phyloP scores from a whole-genome alignment of 1,140 invertebrate genomes.

The Anadara kagoshimensis region DNA sequence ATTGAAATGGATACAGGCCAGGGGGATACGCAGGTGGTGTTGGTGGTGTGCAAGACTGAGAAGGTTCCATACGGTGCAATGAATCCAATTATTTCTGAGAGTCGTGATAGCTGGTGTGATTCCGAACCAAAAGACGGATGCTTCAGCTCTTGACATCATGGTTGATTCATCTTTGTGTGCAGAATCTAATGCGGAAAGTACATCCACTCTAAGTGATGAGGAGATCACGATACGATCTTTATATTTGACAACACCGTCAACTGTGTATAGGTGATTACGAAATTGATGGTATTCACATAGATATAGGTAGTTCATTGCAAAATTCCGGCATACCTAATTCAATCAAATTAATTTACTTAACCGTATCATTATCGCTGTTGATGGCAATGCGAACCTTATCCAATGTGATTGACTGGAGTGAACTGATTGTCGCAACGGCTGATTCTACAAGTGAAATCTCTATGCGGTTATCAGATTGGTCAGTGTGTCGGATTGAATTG shows the following conservation, averaged over 20 bases:
- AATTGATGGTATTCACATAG: constrained; percentile 33
- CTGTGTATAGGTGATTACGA: constrained; percentile 30
- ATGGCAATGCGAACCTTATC: constrained; percentile 28
- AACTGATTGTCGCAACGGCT: neutral
- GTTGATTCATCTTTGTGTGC: constrained; percentile 33
- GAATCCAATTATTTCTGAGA: neutral
- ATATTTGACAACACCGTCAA: constrained; percentile 43
- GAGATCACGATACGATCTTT: constrained; percentile 33
- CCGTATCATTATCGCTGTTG: constrained; percentile 35
- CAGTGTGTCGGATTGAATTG: neutral
- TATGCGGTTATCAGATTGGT: neutral
- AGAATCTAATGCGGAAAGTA: neutral
- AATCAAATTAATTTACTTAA: constrained; percentile 17
- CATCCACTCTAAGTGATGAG: neutral
- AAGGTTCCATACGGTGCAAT: constrained; percentile 35
- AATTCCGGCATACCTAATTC: constrained; percentile 33
- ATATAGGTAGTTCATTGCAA: constrained; percentile 13
- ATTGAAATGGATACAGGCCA: too few relatives aligned
- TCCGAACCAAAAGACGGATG: constrained; percentile 20
- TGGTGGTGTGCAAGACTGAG: constrained; percentile 35
- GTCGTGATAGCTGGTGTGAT: constrained; percentile 34
- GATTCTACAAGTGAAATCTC: neutral
- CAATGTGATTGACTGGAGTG: constrained; percentile 34
- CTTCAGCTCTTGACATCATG: constrained; percentile 40
- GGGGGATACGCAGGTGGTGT: too few relatives aligned